These are phyloP conservation scores for Catotricha subobsoleta DNA, from an alignment of 2,888 invertebrate genomes.

Conservation along the genomic window DNA sequence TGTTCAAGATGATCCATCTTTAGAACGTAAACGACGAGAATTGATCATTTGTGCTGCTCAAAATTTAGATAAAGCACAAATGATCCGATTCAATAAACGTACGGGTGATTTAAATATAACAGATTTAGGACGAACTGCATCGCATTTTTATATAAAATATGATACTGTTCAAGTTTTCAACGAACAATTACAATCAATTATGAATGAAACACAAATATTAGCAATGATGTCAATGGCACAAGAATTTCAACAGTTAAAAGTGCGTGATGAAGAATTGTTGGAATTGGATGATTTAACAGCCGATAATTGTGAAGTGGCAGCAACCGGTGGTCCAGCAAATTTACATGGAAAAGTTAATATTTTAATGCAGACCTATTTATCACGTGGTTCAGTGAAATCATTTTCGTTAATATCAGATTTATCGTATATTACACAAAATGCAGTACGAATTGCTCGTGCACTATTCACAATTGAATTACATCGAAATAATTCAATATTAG, in stretches of 20 bases:
- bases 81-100: conserved; percentile 79
- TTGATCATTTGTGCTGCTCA: conserved; percentile 65
- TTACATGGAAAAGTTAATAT: conserved; percentile 91
- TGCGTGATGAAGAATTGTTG: conserved; percentile 85
- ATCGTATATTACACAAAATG: conserved; percentile 48
- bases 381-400: conserved; percentile 53
- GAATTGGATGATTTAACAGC: conserved; percentile 67
- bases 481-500: conserved; percentile 77
- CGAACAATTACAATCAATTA: conserved; percentile 56
- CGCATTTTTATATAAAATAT: conserved; percentile 93
- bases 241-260: conserved; percentile 91
- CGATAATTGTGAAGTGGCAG: conserved; percentile 57
- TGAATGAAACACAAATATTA: conserved; percentile 76
- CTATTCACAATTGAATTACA: conserved; percentile 85
- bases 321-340: conserved; percentile 72
- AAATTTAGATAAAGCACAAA: conserved; percentile 74
- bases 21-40: conserved; percentile 59
- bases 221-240: conserved; percentile 79
- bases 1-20: conserved; percentile 55
- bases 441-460: conserved; percentile 75
- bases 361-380: conserved; percentile 76
- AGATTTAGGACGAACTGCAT: conserved; percentile 87
- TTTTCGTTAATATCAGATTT: conserved; percentile 27
- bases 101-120: conserved; percentile 66
- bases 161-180: conserved; percentile 90